Base-by-base conservation (phyloP, 2,113 vertebrate genomes). In the Clinocottus analis region DNA sequence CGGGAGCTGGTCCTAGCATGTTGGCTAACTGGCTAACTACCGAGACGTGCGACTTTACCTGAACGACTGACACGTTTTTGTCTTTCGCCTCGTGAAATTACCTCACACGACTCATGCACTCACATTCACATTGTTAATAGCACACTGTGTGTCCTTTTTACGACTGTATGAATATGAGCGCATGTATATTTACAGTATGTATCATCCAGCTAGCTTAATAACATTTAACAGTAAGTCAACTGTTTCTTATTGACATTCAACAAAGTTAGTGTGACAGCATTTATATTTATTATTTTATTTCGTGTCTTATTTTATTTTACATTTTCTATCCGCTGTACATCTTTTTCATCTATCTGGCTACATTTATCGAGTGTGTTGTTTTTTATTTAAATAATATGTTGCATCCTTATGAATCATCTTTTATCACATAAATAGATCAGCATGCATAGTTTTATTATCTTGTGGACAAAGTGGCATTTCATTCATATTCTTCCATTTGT, bases 1-100 rank as follows among this genome's bases (percentile, higher is more conserved):
- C 41, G 47, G 17, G 2, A 16, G 29, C 60, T 2, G n/a, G 3
- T 43, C 31, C 78, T 85, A 87, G 79, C 86, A 37, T 79, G 70
- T 41, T 41, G 11, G 86, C 86, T 87, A 91, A 79, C 58, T 21
- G 4, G 5, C 39, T 21, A 21, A 8, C 7, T 13, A 2, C 8
- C 2, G 2, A 13, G 0, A 16, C 25, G 1, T 3, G 9, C 8
- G 49, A 4, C 9, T 37, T 33, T 19, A 29, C 2, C 29, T 49
- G 37, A 47, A 49, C 33, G 33, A 33, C 33, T 5, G 7, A 2
- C 14, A 4, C 7, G 12, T 59, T 53, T n/a, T 51, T 45, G 7
- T 7, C 3, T 47, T 7, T 2, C 0, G 5, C 21, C 5, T 7
- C 27, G 29, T 29, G 10, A 9, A 6, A 2, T 2, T 0, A 29